Conservation (phyloP, 2,888 invertebrate genomes). For the Idaea aversata region DNA sequence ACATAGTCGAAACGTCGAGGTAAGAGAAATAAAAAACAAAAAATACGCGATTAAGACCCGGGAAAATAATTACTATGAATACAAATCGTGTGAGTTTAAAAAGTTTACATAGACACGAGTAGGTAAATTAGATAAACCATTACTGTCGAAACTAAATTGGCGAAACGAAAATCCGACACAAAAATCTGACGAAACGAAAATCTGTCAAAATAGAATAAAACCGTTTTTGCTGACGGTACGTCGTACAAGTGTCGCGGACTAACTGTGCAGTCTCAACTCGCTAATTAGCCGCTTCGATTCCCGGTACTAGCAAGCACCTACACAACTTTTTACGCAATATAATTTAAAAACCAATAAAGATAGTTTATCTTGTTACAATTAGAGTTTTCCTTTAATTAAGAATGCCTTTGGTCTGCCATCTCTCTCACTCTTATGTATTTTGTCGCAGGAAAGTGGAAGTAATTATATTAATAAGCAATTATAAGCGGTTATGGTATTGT, state of each 20-base stretch:
- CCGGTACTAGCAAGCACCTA: constrained; percentile 39
- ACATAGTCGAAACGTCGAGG: no score
- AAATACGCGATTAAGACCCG: no score
- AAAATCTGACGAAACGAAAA: no score
- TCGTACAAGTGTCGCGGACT: constrained; percentile 52
- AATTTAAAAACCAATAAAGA: constrained; percentile 64
- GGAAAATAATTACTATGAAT: no score
- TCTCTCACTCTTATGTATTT: neutral
- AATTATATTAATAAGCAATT: constrained; percentile 15
- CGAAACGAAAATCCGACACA: no score
- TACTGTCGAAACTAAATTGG: no score
- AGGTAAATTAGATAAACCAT: no score
- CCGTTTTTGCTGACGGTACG: constrained; percentile 38
- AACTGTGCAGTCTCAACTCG: constrained; percentile 50
- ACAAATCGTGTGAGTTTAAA: no score
- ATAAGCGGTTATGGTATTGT: constrained; percentile 7
- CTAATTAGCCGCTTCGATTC: constrained; percentile 68
- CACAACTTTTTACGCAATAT: constrained; percentile 50
- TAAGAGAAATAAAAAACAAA: no score
- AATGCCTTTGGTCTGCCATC: constrained; percentile 36
- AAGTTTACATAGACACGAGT: no score
- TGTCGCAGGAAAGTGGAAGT: neutral
- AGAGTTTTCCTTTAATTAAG: constrained; percentile 50
- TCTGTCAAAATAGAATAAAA: no score
- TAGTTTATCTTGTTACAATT: constrained; percentile 56